Evolutionary conservation across 2,888 invertebrate genomes (phyloP), one percentile per base, ranked within the genome.

Genomic region (Parochlus steinenii): DNA sequence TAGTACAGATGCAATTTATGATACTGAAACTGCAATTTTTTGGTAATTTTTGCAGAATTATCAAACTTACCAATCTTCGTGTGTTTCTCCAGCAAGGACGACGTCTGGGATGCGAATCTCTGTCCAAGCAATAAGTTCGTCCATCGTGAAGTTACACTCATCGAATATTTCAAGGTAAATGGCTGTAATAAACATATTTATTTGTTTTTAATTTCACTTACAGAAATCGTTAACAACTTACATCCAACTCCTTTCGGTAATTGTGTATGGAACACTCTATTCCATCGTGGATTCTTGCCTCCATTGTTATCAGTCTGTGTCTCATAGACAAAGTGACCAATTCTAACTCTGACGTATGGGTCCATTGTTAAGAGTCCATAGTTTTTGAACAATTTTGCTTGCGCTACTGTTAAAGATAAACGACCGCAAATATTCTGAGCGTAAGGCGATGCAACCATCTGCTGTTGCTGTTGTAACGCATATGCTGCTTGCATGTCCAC

Each of bases 341-440:
- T 77, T 43, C 92, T 71, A 38, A 97, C 60, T 38, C 95, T 69
- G 20, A 86, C 89, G 54, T 95, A 97, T 0, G 93, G 93, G 60
- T 95, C 93, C 93, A 93, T 95, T 39, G 87, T 71, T 2, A 87
- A 82, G 50, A 93, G 65, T 7, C 92, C 92, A 67, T 93, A 93
- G 57, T 93, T 93, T 62, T 92, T 90, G 6, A 79, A 77, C 40
- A 93, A 65, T 61, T 86, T 87, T 3, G 90, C 92, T 69, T 89
- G 87, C 17, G 74, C 79, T 41, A 90, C 72, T 10, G 87, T 87
- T 46, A 90, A 77, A 53, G 78, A 83, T 24, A 90, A 66, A 39
- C 81, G 65, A 4, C 86, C 86, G 17, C 48, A 43, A 40, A 48
- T 45, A 43, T 50, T 49, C 20, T 50, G 47, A 4, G 48, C 45